Base-by-base conservation (phyloP, 2,797 vertebrate genomes). In the Manis pentadactyla region DNA sequence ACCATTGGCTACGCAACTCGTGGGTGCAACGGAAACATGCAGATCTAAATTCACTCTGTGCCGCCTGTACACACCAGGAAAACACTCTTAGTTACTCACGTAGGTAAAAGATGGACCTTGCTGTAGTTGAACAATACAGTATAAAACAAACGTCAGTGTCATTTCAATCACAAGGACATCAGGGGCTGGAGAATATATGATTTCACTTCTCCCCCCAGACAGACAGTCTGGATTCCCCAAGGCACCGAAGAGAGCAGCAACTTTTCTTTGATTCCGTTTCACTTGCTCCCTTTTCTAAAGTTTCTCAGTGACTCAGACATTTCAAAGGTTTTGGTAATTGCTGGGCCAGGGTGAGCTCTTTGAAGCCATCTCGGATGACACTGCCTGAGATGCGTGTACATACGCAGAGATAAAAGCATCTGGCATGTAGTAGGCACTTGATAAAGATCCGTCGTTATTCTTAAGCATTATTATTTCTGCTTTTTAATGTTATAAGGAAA, bases 101-200 rank as follows among this genome's bases (percentile, higher is more conserved):
- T 99, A 99, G 98, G 99, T 98, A 99, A 99, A 97, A 98, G 98
- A 98, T 84, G 99, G 98, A 97, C 99, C 99, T 98, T 99, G 99
- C 99, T 99, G 99, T 95, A 97, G 98, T 99, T 98, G 98, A 97
- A 99, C 96, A 97, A 98, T 63, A 97, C 97, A 93, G 98, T 97
- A 98, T 97, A 98, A 98, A 98, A 99, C 96, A 98, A 98, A 92
- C 2, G 97, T 99, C 98, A 98, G 98, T 98, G 97, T 98, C 74
- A 97, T 96, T 97, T 92, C 90, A 51, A 19, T 94, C 95, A 93
- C 95, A 83, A 23, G 92, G 68, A 94, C 90, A 74, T 84, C 95
- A 4, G 17, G 95, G 83, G 81, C 96, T 93, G 97, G 83, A 55
- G 94, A 61, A 13, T 2, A 34, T 0, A 25, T 1, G 23, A 89